Percentiles rank a stretch among this genome's conserved stretches.
phyloP scores from a whole-genome alignment of 2,113 vertebrate species.

The Ariopsis seemanni region DNA sequence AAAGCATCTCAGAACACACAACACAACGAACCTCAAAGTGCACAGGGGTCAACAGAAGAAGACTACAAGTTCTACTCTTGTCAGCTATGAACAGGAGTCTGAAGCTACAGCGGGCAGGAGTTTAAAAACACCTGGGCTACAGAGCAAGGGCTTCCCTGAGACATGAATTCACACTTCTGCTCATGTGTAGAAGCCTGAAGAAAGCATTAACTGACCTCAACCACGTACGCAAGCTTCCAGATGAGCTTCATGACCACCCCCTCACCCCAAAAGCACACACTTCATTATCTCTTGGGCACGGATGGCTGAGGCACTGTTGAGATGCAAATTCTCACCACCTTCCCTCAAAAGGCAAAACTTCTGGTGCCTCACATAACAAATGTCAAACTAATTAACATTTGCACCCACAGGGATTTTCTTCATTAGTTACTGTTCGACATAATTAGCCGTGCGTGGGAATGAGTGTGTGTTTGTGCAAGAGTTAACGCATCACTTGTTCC shows the following conservation, averaged over 20 bases:
- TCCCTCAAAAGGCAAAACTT: background rate
- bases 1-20: background rate
- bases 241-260: background rate
- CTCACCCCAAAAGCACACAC: background rate
- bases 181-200: background rate
- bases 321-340: background rate
- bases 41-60: background rate
- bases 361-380: background rate
- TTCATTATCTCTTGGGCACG: background rate
- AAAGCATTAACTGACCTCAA: background rate
- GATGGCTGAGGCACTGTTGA: background rate
- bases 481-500: constrained; percentile 20
- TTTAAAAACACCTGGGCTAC: background rate
- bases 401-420: constrained; percentile 62
- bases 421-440: constrained; percentile 72
- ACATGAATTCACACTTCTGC: background rate
- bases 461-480: constrained; percentile 50
- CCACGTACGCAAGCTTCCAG: background rate
- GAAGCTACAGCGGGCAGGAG: background rate
- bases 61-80: background rate
- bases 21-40: background rate
- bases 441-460: constrained; percentile 57
- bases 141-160: background rate
- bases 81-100: background rate
- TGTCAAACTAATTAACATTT: constrained; percentile 70